phyloP scores from a whole-genome alignment of 2,113 vertebrate genomes.

The Tonatia bakeri region DNA sequence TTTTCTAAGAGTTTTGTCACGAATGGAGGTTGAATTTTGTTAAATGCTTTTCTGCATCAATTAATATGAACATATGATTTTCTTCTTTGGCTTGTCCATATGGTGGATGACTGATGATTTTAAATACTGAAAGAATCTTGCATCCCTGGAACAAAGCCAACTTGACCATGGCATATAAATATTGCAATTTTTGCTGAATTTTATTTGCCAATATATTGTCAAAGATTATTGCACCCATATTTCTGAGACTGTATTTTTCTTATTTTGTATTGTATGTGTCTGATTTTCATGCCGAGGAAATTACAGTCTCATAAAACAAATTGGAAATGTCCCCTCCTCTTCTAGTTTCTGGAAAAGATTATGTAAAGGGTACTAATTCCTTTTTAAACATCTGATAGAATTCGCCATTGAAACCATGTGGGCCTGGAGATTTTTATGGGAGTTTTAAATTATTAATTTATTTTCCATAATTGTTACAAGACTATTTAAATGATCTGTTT shows the following conservation, averaged over 20 bases:
- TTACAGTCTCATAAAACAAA: not conserved
- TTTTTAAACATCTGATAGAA: not conserved
- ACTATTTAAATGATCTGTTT: constrained; percentile 7
- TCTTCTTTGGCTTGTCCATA: not conserved
- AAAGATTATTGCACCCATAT: not conserved
- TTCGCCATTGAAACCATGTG: not conserved
- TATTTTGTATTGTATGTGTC: not conserved
- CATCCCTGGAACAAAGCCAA: not conserved
- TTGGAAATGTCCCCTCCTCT: not conserved
- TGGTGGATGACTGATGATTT: not conserved
- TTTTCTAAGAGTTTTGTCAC: not conserved
- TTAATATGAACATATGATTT: not conserved
- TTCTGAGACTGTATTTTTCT: not conserved
- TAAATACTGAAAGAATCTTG: not conserved
- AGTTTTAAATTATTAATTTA: constrained; percentile 6
- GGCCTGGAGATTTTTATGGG: not conserved
- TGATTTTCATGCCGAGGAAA: not conserved
- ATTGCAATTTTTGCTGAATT: constrained; percentile 2
- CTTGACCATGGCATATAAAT: not conserved
- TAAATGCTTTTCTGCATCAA: not conserved
- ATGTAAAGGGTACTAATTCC: not conserved
- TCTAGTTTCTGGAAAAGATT: constrained; percentile 5
- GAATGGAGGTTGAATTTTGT: not conserved
- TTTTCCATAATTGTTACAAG: not conserved
- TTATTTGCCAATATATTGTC: not conserved